Percentiles rank a stretch among this genome's conserved stretches.
Evolutionary conservation across 2,797 vertebrate species (phyloP).

Genomic region (Siniperca scherzeri): DNA sequence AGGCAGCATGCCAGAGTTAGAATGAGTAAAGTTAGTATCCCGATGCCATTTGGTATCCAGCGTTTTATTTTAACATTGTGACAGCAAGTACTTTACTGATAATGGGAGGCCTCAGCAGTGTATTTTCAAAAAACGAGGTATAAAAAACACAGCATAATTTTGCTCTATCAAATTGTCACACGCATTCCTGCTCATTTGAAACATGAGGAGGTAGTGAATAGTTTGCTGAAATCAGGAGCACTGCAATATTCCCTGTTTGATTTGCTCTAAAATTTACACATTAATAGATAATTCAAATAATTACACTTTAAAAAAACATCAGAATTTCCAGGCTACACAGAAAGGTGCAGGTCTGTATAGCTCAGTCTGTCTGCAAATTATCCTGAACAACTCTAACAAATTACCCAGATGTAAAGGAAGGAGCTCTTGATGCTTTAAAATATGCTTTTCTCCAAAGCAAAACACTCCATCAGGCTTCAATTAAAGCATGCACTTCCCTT

Average conservation of each 20-base stretch:
- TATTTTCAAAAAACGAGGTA: not conserved
- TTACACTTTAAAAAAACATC: conserved; percentile 20
- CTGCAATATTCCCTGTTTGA: not conserved
- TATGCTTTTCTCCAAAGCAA: conserved; percentile 61
- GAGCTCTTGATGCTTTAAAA: conserved; percentile 64
- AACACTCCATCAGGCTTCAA: conserved; percentile 76
- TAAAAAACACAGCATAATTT: conserved; percentile 27
- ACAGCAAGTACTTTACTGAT: conserved; percentile 49
- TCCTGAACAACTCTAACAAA: conserved; percentile 55
- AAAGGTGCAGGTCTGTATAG: not conserved
- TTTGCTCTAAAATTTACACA: conserved; percentile 22
- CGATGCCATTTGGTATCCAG: conserved; percentile 46
- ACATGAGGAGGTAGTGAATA: not conserved
- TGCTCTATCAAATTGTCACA: not conserved
- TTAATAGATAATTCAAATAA: conserved; percentile 22
- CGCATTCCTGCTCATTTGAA: conserved; percentile 21
- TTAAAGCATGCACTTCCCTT: conserved; percentile 69
- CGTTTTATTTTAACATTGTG: conserved; percentile 60
- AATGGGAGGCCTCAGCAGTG: conserved; percentile 43
- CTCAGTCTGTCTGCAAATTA: conserved; percentile 53
- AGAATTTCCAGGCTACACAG: conserved; percentile 14
- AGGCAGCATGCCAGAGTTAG: conserved; percentile 41
- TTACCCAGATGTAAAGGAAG: conserved; percentile 66
- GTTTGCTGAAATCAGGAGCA: conserved; percentile 4
- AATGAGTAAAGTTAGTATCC: conserved; percentile 39